Base-by-base conservation (phyloP, 2,113 vertebrate genomes). In the Antennarius striatus region DNA sequence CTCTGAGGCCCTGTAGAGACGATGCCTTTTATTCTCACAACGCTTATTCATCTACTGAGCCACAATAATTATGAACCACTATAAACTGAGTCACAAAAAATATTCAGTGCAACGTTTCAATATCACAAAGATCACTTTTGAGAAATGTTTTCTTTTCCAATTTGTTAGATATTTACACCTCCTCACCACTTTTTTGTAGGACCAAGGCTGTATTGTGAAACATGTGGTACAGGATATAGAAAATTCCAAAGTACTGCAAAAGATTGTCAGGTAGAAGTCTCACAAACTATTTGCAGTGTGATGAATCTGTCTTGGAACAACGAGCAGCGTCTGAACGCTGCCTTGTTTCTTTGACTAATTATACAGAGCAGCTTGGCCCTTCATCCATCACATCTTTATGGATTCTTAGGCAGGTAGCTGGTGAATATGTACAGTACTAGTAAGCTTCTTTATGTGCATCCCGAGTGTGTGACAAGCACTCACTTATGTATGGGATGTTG, bases 351-450 rank as follows among this genome's bases (percentile, higher is more conserved):
- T 61, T 86, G 87, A 89, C 84, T 76, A 85, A 89, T 85, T 80
- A 82, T 15, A 57, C 56, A 11, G 54, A 78, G 57, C 63, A 57
- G 13, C 51, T 51, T 62, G 71, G 63, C 52, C 50, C 55, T 66
- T 81, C 86, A 89, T 89, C 79, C 77, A 87, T 89, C 86, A 84
- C 48, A 46, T 81, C 80, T 80, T 88, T 83, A 88, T 52, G 60
- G 76, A 72, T 51, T 66, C 79, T 78, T 64, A 49, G 16, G 86
- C 83, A 82, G 72, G 76, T 64, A 54, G 48, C 62, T 71, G 50
- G 51, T 53, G 52, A 47, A 65, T 0, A 61, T 47, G 56, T 51
- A 12, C 71, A 39, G 43, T 56, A 43, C 51, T 63, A 42, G 15
- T 45, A 47, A 61, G 55, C 77, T 30, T 62, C 64, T 56, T 13